Conservation (phyloP, 2,888 invertebrate genomes). For the Bruchidius siliquastri region DNA sequence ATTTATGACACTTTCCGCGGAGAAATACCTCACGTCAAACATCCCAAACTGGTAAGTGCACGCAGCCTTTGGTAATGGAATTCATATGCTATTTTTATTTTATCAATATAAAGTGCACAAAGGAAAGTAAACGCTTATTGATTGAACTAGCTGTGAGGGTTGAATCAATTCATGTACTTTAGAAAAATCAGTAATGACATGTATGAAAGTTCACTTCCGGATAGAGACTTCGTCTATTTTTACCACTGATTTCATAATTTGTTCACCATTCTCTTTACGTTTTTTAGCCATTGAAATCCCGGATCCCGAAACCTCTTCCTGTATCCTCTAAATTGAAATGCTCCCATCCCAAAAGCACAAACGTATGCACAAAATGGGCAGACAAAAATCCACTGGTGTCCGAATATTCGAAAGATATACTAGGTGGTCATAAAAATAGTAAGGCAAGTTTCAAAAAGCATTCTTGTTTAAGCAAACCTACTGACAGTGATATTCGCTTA, state of each 20-base stretch:
- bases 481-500: background rate
- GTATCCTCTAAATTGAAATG: conserved; percentile 8
- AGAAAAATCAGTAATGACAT: no score
- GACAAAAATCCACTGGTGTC: background rate
- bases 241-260: no score
- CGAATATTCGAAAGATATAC: background rate
- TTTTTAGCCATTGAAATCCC: conserved; percentile 5
- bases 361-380: background rate
- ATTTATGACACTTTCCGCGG: conserved; percentile 88
- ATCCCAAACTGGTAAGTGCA: conserved; percentile 62
- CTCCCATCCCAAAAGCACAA: background rate
- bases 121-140: no score
- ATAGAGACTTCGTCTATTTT: no score
- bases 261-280: background rate
- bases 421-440: background rate
- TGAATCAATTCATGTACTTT: no score
- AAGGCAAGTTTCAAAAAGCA: background rate
- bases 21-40: conserved; percentile 80
- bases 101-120: no score
- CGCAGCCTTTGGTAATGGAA: background rate
- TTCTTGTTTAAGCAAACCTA: background rate
- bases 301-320: conserved; percentile 15
- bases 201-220: no score
- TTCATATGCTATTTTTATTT: no score
- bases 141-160: no score